Evolutionary conservation across 2,797 vertebrate genomes (phyloP).

Genomic region (Bradypodion pumilum): DNA sequence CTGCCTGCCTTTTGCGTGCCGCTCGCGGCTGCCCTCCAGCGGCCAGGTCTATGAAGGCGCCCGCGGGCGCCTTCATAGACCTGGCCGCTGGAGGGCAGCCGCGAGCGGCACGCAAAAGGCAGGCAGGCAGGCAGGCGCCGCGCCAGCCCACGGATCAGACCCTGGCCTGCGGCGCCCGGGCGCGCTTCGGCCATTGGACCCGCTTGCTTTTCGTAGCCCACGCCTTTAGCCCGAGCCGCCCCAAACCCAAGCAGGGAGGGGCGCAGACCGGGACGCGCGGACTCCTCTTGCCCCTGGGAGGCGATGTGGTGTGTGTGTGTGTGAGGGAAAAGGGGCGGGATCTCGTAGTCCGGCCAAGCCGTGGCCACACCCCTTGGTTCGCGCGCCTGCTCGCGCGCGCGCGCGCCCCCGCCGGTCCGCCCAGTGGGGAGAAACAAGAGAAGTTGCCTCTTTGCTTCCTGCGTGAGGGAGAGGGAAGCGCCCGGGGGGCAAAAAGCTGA

Average conservation of each 20-base stretch:
- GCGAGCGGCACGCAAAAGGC: background rate
- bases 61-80: background rate
- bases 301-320: no score
- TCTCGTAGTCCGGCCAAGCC: background rate
- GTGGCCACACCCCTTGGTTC: background rate
- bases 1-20: background rate
- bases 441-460: conserved; percentile 32
- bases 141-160: background rate
- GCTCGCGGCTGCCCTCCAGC: conserved; percentile 16
- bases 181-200: background rate
- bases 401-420: background rate
- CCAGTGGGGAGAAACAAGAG: no score
- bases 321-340: conserved; percentile 16
- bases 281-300: background rate
- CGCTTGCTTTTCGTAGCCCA: background rate
- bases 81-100: conserved; percentile 13
- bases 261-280: no score
- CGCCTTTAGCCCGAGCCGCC: background rate
- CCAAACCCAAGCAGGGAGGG: background rate
- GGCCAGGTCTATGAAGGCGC: background rate
- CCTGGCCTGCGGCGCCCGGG: no score
- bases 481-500: background rate
- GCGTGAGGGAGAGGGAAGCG: background rate
- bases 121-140: background rate
- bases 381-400: conserved; percentile 1